These are phyloP conservation scores for Phenganax marumi DNA, from an alignment of 92 coral and sea anemone genomes.

Conservation along the genomic window DNA sequence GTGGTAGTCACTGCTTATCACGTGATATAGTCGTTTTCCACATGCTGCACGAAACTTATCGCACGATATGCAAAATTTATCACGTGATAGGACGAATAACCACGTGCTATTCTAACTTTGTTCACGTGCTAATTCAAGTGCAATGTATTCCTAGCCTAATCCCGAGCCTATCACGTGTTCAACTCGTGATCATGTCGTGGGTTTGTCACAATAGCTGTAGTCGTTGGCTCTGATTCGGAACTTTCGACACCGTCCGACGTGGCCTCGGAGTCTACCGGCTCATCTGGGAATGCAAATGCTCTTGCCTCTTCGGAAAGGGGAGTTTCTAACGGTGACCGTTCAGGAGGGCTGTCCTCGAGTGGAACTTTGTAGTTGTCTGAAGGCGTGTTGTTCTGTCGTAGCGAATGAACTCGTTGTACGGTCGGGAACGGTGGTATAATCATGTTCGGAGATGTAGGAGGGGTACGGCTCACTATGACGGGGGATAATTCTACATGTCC, in stretches of 20 bases:
- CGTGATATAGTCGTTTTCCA: too few relatives aligned
- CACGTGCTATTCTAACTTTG: too few relatives aligned
- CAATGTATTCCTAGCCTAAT: too few relatives aligned
- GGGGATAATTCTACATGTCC: constrained; percentile 20
- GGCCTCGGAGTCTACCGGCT: neutral
- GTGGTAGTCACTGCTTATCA: too few relatives aligned
- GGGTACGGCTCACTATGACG: constrained; percentile 14
- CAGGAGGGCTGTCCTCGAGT: neutral
- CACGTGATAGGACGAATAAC: too few relatives aligned
- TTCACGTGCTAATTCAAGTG: too few relatives aligned
- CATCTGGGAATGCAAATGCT: constrained; percentile 4
- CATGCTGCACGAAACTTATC: too few relatives aligned
- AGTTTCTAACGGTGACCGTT: neutral
- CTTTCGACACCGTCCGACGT: constrained; percentile 8
- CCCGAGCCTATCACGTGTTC: neutral
- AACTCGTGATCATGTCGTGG: constrained; percentile 10
- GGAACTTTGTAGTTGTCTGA: neutral
- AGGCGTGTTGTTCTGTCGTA: neutral
- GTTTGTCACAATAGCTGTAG: constrained; percentile 17
- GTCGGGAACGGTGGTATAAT: constrained; percentile 14
- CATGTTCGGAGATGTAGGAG: constrained; percentile 31
- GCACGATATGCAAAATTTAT: too few relatives aligned
- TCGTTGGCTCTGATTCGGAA: constrained; percentile 5
- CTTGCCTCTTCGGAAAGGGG: neutral
- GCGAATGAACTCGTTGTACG: neutral